phyloP scores from a whole-genome alignment of 2,888 invertebrate genomes.

The Callosobruchus maculatus region DNA sequence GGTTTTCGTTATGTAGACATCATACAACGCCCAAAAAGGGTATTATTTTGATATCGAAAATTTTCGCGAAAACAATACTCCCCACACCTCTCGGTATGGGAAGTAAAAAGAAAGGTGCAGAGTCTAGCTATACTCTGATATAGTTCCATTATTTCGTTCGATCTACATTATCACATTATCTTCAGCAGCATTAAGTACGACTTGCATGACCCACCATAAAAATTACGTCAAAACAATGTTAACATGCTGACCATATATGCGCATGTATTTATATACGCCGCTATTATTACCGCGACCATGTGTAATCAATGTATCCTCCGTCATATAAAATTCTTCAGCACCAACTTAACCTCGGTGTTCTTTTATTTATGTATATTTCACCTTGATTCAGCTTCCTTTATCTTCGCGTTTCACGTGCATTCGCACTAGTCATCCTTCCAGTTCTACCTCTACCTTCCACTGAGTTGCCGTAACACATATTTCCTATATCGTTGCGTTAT shows the following conservation, averaged over 20 bases:
- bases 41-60: too few relatives aligned
- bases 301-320: slow-evolving; percentile 18
- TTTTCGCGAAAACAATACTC: too few relatives aligned
- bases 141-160: background rate
- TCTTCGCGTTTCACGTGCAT: slow-evolving; percentile 30
- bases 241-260: background rate
- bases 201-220: background rate
- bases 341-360: slow-evolving; percentile 28
- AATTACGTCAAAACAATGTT: background rate
- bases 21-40: too few relatives aligned
- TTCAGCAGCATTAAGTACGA: background rate
- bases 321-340: slow-evolving; percentile 23
- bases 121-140: background rate
- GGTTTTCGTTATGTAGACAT: too few relatives aligned
- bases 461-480: background rate
- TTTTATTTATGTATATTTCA: slow-evolving; percentile 28
- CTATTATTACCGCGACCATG: background rate
- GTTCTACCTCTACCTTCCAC: background rate
- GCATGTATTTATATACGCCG: background rate
- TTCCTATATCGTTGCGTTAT: background rate
- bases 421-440: slow-evolving; percentile 19
- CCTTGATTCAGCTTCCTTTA: slow-evolving; percentile 36
- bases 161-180: background rate
- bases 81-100: too few relatives aligned
- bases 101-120: background rate